A percentile compares a stretch with the other conserved stretches of the same genome.
Conservation (phyloP, 1,140 invertebrate species). For the Eurosta solidaginis region DNA sequence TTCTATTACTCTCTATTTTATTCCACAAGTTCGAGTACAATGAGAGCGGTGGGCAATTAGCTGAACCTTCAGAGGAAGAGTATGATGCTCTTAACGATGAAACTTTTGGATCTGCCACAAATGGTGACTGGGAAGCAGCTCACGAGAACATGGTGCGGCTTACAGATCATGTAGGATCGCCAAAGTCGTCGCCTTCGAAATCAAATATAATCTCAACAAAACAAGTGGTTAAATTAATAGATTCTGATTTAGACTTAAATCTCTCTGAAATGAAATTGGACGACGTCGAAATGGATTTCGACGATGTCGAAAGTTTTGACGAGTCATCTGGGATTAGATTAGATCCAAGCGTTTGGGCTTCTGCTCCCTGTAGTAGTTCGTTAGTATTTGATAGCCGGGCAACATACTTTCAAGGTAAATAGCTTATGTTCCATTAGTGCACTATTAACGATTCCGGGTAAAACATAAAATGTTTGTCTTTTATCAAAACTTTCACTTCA, state of each 20-base stretch:
- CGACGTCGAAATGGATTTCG: conserved; percentile 60
- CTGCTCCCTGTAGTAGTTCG: conserved; percentile 28
- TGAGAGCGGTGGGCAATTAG: conserved; percentile 65
- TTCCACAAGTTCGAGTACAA: conserved; percentile 54
- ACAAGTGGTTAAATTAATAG: conserved; percentile 39
- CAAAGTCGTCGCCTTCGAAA: background rate
- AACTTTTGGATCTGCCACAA: conserved; percentile 77
- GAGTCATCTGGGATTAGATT: conserved; percentile 47
- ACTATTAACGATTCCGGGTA: no score
- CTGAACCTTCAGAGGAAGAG: conserved; percentile 76
- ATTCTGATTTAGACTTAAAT: conserved; percentile 59
- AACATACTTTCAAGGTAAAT: no score
- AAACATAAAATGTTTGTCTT: no score
- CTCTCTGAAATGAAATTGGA: conserved; percentile 66
- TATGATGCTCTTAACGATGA: conserved; percentile 90
- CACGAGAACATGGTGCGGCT: conserved; percentile 57
- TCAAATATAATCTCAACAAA: background rate
- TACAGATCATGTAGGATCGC: conserved; percentile 34
- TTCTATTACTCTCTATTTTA: no score
- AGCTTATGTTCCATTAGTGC: no score
- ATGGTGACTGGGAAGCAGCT: conserved; percentile 72
- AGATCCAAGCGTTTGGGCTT: conserved; percentile 63
- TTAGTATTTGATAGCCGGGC: no score
- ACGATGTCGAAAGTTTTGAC: conserved; percentile 57
- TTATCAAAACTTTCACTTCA: no score